Conservation (phyloP, 2,888 invertebrate genomes). For the Schizaphis graminum region DNA sequence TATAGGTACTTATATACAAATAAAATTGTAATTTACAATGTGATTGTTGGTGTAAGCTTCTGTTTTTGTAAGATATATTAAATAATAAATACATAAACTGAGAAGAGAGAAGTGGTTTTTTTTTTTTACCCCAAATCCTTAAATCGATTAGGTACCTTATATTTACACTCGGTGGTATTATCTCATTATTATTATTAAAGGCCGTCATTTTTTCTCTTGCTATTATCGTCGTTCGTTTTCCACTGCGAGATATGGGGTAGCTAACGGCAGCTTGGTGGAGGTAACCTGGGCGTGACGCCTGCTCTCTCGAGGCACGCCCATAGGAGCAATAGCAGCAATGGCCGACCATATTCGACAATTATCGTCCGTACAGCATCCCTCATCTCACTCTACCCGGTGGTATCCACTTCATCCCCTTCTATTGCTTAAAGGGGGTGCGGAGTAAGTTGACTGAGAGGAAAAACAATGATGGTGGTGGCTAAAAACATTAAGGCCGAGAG, state of each 20-base stretch:
- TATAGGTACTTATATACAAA: neutral
- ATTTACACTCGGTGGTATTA: slow-evolving; percentile 59
- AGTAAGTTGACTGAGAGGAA: slow-evolving; percentile 44
- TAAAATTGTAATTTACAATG: neutral
- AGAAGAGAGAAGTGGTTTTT: neutral
- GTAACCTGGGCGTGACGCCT: slow-evolving; percentile 55
- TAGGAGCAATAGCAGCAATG: slow-evolving; percentile 48
- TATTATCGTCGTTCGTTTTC: slow-evolving; percentile 55
- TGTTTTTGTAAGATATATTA: slow-evolving; percentile 31
- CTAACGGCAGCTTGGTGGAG: slow-evolving; percentile 24
- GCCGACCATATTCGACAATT: slow-evolving; percentile 62
- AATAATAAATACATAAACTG: slow-evolving; percentile 31
- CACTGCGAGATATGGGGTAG: neutral
- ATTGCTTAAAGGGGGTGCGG: slow-evolving; percentile 1
- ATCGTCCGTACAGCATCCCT: slow-evolving; percentile 57
- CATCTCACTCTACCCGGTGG: slow-evolving; percentile 7
- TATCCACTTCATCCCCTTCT: slow-evolving; percentile 26
- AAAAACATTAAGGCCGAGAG: slow-evolving; percentile 58
- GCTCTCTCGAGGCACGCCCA: slow-evolving; percentile 56
- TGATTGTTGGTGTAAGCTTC: neutral
- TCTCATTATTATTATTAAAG: slow-evolving; percentile 59
- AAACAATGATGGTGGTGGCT: slow-evolving; percentile 61
- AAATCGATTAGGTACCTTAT: slow-evolving; percentile 53
- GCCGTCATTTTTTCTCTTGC: slow-evolving; percentile 31
- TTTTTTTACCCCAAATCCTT: slow-evolving; percentile 13